Conservation (phyloP, 2,888 invertebrate species). For the Lasioglossum morio region DNA sequence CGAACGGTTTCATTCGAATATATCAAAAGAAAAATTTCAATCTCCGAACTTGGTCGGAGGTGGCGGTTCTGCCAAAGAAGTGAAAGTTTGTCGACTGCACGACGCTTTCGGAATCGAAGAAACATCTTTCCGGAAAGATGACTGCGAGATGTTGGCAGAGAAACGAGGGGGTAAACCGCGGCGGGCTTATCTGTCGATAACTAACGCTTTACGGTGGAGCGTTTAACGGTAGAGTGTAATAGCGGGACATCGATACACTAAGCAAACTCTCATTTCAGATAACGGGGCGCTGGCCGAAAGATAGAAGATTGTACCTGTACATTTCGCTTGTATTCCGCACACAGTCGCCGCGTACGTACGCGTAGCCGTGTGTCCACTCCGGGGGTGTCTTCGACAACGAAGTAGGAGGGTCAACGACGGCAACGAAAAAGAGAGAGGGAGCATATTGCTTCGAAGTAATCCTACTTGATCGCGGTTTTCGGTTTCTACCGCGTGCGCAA, state of each 20-base stretch:
- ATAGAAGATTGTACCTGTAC: conserved; percentile 66
- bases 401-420: conserved; percentile 53
- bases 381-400: conserved; percentile 61
- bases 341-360: conserved; percentile 38
- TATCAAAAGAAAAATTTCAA: not conserved
- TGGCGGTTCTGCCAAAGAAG: not conserved
- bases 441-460: conserved; percentile 83
- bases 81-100: not conserved
- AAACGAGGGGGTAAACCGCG: not conserved
- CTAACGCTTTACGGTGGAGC: not conserved
- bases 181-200: conserved; percentile 8
- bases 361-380: conserved; percentile 46
- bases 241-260: conserved; percentile 65
- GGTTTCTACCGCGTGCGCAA: conserved; percentile 71
- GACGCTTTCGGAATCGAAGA: not conserved
- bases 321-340: conserved; percentile 52
- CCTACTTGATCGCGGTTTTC: conserved; percentile 84
- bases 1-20: not conserved
- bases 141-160: not conserved
- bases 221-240: conserved; percentile 70
- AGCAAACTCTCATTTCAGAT: conserved; percentile 78
- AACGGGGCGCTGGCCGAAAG: conserved; percentile 77
- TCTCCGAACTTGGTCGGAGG: too few species aligned
- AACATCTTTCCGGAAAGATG: not conserved
- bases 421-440: conserved; percentile 73